Conservation (phyloP, 64 coral and sea anemone species). For the Acropora yongei region DNA sequence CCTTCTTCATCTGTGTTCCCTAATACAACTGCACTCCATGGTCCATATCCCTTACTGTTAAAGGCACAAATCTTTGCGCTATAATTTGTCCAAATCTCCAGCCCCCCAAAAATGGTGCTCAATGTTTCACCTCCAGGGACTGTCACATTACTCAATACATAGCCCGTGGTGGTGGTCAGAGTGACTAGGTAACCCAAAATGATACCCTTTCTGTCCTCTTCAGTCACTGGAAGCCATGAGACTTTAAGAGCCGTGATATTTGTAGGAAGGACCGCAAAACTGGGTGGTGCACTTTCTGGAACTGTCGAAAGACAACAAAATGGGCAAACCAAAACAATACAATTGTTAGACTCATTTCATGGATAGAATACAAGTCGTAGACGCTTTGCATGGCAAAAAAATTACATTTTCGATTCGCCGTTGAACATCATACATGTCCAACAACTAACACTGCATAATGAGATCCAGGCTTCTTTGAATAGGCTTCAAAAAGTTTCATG, state of each 20-base stretch:
- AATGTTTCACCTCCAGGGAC: slow-evolving; percentile 8
- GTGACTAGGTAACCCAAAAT: slow-evolving; percentile 60
- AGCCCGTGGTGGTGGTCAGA: slow-evolving; percentile 4
- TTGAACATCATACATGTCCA: no score
- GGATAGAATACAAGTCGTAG: no score
- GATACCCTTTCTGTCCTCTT: slow-evolving; percentile 32
- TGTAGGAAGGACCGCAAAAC: neutral
- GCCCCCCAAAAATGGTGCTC: neutral
- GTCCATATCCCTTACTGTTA: slow-evolving; percentile 61
- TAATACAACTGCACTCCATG: neutral
- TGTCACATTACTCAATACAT: slow-evolving; percentile 7
- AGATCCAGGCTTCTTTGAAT: no score
- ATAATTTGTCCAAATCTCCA: slow-evolving; percentile 71
- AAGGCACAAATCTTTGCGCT: slow-evolving; percentile 55
- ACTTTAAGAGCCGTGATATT: slow-evolving; percentile 51
- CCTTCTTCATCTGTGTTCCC: slow-evolving; percentile 68
- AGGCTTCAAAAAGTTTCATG: no score
- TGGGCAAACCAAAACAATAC: neutral
- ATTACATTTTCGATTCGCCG: no score
- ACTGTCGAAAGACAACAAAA: no score
- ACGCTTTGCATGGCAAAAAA: no score
- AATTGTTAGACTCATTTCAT: no score
- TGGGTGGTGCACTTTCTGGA: slow-evolving; percentile 40
- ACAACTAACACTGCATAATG: no score
- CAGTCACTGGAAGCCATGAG: slow-evolving; percentile 36